Evolutionary conservation across 2,888 invertebrate species (phyloP), one percentile per base, ranked within the genome.

Genomic region (Cephus pygmeus): DNA sequence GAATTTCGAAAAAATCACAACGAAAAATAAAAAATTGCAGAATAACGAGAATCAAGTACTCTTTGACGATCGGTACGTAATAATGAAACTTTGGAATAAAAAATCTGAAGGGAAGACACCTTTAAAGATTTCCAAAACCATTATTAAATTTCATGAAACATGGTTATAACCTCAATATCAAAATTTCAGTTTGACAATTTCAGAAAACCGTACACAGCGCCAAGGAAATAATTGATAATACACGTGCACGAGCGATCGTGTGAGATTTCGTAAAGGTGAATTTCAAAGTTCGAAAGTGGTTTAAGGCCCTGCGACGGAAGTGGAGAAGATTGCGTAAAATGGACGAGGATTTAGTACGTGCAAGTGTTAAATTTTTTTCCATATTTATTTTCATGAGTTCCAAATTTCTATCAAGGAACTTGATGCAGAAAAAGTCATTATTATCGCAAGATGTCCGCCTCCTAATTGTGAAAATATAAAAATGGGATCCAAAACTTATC

Each of bases 401-500:
- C 1, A 15, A 30, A 30, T 11, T 71, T 23, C 56, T 23, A 23
- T 69, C 15, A 35, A 81, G 56, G 74, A 78, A 3, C 76, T 30
- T 77, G 71, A 80, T 68, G 76, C 73, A 77, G 79, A 83, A 1
- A 86, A 85, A 76, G 12, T 87, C 12, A 84, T 90, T 75, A 84
- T 85, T 76, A 85, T 91, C 68, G 87, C 86, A n/a, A 87, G 88
- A 81, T 87, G 87, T 79, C 83, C 87, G 4, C 84, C 87, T n/a
- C 79, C 84, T 9, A 81, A 76, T 15, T 69, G 76, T 31, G 79
- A 79, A 11, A 71, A 78, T 56, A 40, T 88, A 71, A 85, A 83
- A 84, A 87, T 88, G 85, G 90, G 89, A 69, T 86, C 88, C 2
- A 88, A 84, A 80, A 91, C 91, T 0, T 81, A 88, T 78, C 76